Percentiles rank a stretch among this genome's conserved stretches.
Conservation (phyloP, 92 coral and sea anemone species). For the Porites divaricata region DNA sequence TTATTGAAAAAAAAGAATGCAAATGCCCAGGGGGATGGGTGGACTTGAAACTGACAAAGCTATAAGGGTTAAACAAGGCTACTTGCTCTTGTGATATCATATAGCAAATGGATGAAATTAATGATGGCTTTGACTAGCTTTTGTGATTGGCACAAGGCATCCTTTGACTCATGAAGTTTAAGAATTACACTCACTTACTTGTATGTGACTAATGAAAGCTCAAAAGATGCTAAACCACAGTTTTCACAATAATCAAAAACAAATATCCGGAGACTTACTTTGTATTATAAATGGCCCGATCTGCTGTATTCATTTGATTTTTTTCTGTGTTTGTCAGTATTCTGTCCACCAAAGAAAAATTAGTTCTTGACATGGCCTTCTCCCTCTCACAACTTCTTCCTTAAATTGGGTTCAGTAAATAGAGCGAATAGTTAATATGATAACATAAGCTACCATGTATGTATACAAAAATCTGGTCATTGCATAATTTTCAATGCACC, state of each 20-base stretch:
- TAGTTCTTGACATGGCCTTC: conserved; percentile 39
- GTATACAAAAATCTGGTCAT: neutral
- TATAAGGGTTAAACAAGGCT: conserved; percentile 31
- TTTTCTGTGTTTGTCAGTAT: conserved; percentile 49
- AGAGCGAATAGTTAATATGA: neutral
- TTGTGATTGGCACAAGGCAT: conserved; percentile 42
- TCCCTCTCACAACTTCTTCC: conserved; percentile 24
- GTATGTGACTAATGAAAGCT: conserved; percentile 30
- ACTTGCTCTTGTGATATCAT: conserved; percentile 16
- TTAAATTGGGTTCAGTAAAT: conserved; percentile 20
- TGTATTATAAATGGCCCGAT: conserved; percentile 54
- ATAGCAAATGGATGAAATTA: conserved; percentile 15
- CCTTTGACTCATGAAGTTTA: conserved; percentile 25
- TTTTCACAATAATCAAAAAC: conserved; percentile 25
- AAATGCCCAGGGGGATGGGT: too few species aligned
- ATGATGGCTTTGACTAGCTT: conserved; percentile 16
- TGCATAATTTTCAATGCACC: neutral
- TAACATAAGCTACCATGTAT: neutral
- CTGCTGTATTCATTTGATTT: conserved; percentile 42
- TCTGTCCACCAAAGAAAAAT: conserved; percentile 51
- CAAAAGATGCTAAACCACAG: conserved; percentile 20
- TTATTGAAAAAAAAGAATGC: too few species aligned
- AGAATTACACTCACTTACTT: conserved; percentile 23
- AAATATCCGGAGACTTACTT: conserved; percentile 55
- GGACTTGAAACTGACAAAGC: too few species aligned